Evolutionary conservation across 2,888 invertebrate genomes (phyloP).

Genomic region (Drosophila antonietae): DNA sequence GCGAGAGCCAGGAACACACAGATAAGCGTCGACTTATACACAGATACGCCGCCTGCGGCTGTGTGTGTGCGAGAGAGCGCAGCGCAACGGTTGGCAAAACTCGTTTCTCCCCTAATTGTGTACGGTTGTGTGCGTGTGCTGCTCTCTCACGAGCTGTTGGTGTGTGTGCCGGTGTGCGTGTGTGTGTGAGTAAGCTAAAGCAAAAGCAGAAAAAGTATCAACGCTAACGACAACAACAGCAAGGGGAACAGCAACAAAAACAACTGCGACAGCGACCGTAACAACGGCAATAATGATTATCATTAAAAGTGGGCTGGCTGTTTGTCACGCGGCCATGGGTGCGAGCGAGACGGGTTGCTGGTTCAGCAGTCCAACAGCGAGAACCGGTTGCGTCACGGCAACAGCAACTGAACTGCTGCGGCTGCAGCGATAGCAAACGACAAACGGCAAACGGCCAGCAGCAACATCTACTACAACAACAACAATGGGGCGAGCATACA

Average conservation of each 20-base stretch:
- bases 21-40: constrained; percentile 24
- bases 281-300: constrained; percentile 83
- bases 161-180: constrained; percentile 21
- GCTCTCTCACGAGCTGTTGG: constrained; percentile 11
- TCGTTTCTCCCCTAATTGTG: constrained; percentile 65
- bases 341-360: constrained; percentile 46
- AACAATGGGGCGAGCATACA: constrained; percentile 17
- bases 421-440: constrained; percentile 19
- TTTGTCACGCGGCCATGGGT: constrained; percentile 55
- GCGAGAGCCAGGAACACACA: constrained; percentile 19
- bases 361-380: constrained; percentile 29
- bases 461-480: constrained; percentile 32
- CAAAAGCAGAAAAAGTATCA: constrained; percentile 54
- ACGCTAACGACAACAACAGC: constrained; percentile 45
- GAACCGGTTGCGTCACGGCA: constrained; percentile 70
- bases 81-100: constrained; percentile 50
- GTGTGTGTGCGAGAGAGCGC: constrained; percentile 45
- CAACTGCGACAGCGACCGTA: constrained; percentile 64
- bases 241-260: constrained; percentile 32
- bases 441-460: constrained; percentile 28
- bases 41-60: constrained; percentile 30
- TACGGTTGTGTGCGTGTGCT: constrained; percentile 20
- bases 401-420: constrained; percentile 5
- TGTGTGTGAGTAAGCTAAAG: constrained; percentile 37
- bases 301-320: constrained; percentile 82